These are phyloP conservation scores for Microctonus aethiopoides DNA, from an alignment of 2,888 invertebrate genomes.

Conservation along the genomic window DNA sequence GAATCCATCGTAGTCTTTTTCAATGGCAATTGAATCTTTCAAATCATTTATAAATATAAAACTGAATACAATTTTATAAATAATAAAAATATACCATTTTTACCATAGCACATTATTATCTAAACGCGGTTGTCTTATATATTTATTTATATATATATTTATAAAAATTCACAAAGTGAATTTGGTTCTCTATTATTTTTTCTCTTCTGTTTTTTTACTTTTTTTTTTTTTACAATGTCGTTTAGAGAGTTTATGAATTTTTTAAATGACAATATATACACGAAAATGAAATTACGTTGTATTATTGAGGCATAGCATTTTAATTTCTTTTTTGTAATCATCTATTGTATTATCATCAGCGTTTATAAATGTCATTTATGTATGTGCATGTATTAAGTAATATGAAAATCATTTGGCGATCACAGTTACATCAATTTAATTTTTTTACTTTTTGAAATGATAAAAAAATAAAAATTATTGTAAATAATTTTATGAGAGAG, in stretches of 20 bases:
- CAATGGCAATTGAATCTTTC: conserved; percentile 55
- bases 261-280: conserved; percentile 34
- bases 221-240: conserved; percentile 34
- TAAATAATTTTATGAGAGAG: too few species aligned
- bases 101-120: conserved; percentile 50
- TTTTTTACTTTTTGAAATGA: too few species aligned
- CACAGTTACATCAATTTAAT: too few species aligned
- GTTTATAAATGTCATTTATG: too few species aligned
- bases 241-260: conserved; percentile 26
- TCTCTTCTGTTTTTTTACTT: conserved; percentile 28
- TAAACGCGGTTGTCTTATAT: conserved; percentile 37
- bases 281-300: conserved; percentile 11
- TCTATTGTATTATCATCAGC: background rate
- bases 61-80: conserved; percentile 52
- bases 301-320: background rate
- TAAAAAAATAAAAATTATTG: too few species aligned
- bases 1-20: conserved; percentile 54
- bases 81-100: conserved; percentile 56
- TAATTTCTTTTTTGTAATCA: background rate
- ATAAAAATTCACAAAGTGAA: conserved; percentile 26
- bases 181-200: conserved; percentile 35
- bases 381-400: background rate
- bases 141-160: conserved; percentile 39
- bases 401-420: background rate
- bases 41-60: conserved; percentile 31